A percentile compares a stretch with the other conserved stretches of the same genome.
Conservation (phyloP, 2,797 vertebrate species). For the Falco peregrinus region DNA sequence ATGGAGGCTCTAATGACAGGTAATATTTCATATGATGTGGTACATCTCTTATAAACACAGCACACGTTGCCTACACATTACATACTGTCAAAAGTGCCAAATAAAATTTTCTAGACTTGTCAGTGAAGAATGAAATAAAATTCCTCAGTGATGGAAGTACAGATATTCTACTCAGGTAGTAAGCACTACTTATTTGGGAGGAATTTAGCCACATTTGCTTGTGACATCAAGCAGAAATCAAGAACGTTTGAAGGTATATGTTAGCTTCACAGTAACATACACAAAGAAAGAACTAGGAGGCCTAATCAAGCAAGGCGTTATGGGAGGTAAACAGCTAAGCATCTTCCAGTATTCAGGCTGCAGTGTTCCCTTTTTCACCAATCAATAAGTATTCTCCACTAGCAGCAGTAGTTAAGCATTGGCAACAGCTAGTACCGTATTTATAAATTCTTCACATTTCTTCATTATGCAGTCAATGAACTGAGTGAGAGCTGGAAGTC, state of each 20-base stretch:
- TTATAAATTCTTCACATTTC: not conserved
- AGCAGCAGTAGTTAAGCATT: not conserved
- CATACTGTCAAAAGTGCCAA: not conserved
- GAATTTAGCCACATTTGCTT: not conserved
- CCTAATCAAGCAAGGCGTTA: not conserved
- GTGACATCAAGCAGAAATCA: not conserved
- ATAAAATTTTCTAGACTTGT: slow-evolving; percentile 14
- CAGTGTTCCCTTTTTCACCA: not conserved
- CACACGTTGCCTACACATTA: not conserved
- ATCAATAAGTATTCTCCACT: not conserved
- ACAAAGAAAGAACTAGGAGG: not conserved
- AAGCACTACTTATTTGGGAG: not conserved
- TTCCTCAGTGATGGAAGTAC: not conserved
- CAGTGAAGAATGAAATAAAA: slow-evolving; percentile 19
- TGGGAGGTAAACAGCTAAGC: not conserved
- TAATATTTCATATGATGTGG: not conserved
- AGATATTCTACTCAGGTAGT: not conserved
- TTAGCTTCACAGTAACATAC: not conserved
- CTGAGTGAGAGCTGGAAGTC: not conserved
- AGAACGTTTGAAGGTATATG: not conserved
- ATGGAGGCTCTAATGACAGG: not conserved
- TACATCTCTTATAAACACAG: not conserved
- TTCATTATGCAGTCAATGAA: not conserved
- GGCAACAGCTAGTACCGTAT: not conserved
- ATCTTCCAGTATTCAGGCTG: not conserved